Percentiles rank a stretch among this genome's conserved stretches.
phyloP scores from a whole-genome alignment of 2,797 vertebrate species.

The Molothrus ater region DNA sequence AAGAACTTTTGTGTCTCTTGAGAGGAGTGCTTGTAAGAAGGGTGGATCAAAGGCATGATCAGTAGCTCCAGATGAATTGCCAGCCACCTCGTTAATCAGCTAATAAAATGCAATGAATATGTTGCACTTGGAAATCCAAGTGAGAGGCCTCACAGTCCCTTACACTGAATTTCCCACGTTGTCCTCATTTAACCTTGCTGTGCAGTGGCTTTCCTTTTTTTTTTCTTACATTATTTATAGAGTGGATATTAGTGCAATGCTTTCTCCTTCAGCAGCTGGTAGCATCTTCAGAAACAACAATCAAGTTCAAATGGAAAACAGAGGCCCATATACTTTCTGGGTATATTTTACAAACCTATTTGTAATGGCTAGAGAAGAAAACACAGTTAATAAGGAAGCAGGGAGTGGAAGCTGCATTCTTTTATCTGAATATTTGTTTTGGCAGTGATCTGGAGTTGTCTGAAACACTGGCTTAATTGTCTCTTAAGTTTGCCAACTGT shows the following conservation, averaged over 20 bases:
- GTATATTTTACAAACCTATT: constrained; percentile 43
- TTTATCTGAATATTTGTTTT: constrained; percentile 66
- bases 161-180: not conserved
- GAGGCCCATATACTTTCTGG: not conserved
- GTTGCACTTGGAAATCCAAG: constrained; percentile 3
- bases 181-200: constrained; percentile 49
- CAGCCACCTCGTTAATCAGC: constrained; percentile 45
- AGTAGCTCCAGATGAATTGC: constrained; percentile 34
- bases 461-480: constrained; percentile 58
- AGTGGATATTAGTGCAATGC: not conserved
- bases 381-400: constrained; percentile 52
- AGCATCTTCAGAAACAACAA: constrained; percentile 39
- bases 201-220: not conserved
- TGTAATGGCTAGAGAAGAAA: constrained; percentile 55
- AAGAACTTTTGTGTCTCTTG: not conserved
- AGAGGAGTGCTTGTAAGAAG: not conserved
- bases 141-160: constrained; percentile 22
- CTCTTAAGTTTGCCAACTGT: constrained; percentile 44
- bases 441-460: constrained; percentile 30
- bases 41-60: constrained; percentile 12
- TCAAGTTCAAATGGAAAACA: constrained; percentile 24
- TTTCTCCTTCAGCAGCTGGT: constrained; percentile 24
- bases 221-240: constrained; percentile 12
- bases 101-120: constrained; percentile 41
- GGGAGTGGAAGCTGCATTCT: constrained; percentile 47